These are phyloP conservation scores for Phycodurus eques DNA, from an alignment of 2,113 vertebrate genomes.

Conservation along the genomic window DNA sequence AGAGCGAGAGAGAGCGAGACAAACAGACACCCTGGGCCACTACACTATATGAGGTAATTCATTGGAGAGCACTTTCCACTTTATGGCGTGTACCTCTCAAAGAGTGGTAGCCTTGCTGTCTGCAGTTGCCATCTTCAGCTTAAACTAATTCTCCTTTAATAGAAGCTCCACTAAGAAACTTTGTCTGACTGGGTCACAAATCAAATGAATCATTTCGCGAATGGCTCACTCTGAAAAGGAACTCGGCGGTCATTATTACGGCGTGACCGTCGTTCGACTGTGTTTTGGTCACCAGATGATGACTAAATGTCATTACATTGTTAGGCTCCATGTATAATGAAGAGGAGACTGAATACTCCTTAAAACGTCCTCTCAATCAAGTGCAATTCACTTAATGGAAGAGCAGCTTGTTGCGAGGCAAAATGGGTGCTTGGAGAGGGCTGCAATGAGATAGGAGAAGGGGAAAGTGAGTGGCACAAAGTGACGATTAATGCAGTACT, in stretches of 20 bases:
- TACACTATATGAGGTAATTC: background rate
- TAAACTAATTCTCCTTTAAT: conserved; percentile 45
- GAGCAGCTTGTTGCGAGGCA: conserved; percentile 25
- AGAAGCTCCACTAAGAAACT: conserved; percentile 25
- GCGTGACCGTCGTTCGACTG: background rate
- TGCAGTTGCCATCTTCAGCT: conserved; percentile 41
- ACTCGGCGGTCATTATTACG: background rate
- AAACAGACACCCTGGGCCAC: background rate
- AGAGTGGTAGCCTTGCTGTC: background rate
- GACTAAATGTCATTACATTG: conserved; percentile 41
- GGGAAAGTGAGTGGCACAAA: conserved; percentile 8
- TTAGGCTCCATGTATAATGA: conserved; percentile 37
- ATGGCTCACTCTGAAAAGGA: conserved; percentile 15
- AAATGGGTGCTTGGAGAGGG: conserved; percentile 27
- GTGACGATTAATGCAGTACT: conserved; percentile 46
- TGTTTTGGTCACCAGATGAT: conserved; percentile 38
- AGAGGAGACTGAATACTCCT: conserved; percentile 46
- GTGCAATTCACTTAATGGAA: conserved; percentile 63
- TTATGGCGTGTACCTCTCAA: background rate
- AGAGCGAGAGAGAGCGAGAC: too few relatives aligned
- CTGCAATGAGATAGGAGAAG: conserved; percentile 11
- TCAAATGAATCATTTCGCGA: conserved; percentile 21
- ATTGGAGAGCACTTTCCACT: background rate
- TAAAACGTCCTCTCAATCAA: conserved; percentile 55
- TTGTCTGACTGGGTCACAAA: conserved; percentile 23